phyloP scores from a whole-genome alignment of 2,888 invertebrate genomes.

The Megaustenia siamemsis region DNA sequence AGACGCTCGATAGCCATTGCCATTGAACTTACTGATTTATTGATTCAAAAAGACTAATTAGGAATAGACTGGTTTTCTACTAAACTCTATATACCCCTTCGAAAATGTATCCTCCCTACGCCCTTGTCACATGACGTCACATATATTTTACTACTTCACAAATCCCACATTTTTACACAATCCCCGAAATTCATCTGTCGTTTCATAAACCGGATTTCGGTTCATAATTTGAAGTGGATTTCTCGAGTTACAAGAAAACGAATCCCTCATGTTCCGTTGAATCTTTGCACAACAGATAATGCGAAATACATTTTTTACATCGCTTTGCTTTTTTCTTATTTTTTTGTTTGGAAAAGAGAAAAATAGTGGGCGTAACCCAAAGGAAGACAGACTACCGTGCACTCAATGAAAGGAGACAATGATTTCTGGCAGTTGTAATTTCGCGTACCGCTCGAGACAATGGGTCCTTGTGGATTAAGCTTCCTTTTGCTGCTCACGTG shows the following conservation, averaged over 20 bases:
- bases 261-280: background rate
- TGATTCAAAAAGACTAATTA: too few relatives aligned
- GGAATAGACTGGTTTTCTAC: too few relatives aligned
- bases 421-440: background rate
- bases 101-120: too few relatives aligned
- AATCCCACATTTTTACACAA: background rate
- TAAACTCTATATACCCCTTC: too few relatives aligned
- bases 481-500: background rate
- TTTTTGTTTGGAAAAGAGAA: background rate
- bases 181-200: background rate
- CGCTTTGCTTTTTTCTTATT: background rate
- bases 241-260: background rate
- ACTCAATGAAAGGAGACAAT: background rate
- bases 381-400: background rate
- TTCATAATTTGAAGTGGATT: background rate
- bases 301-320: background rate
- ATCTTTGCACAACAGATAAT: background rate
- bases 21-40: too few relatives aligned
- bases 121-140: too few relatives aligned
- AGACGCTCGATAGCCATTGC: too few relatives aligned
- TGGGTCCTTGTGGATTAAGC: background rate
- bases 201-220: background rate
- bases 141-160: background rate
- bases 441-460: background rate
- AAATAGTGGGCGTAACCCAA: background rate